These are phyloP conservation scores for Lepidostoma basale DNA, from an alignment of 1,140 invertebrate genomes.

Conservation along the genomic window DNA sequence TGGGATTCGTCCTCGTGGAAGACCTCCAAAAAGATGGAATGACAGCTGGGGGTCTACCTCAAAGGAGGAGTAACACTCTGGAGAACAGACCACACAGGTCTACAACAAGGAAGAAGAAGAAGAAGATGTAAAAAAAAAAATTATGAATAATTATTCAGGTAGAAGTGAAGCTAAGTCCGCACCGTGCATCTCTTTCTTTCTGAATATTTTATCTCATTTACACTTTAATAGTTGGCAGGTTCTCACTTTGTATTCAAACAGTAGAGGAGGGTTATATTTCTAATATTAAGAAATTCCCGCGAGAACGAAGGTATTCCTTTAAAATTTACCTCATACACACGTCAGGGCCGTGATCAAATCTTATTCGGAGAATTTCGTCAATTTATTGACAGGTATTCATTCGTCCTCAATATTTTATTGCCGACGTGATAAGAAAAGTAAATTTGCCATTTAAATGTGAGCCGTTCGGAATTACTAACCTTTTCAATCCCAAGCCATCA, in stretches of 20 bases:
- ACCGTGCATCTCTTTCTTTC: background rate
- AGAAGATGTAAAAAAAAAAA: no score
- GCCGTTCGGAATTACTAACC: background rate
- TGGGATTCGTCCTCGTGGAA: no score
- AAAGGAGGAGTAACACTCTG: no score
- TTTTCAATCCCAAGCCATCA: slow-evolving; percentile 9
- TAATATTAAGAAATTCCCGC: slow-evolving; percentile 39
- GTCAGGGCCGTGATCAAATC: slow-evolving; percentile 29
- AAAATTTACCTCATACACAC: slow-evolving; percentile 30
- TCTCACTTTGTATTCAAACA: slow-evolving; percentile 7
- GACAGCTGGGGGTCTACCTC: no score
- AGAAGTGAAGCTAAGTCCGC: background rate
- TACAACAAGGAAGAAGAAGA: no score
- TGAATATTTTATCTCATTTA: background rate
- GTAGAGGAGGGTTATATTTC: background rate
- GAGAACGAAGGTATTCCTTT: slow-evolving; percentile 27
- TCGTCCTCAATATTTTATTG: slow-evolving; percentile 26
- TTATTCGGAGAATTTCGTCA: slow-evolving; percentile 38
- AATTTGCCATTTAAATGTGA: slow-evolving; percentile 18
- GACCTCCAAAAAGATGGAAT: no score
- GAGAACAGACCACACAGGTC: no score
- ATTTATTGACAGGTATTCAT: slow-evolving; percentile 39
- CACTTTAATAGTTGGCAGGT: background rate
- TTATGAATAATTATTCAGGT: background rate
- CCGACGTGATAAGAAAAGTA: slow-evolving; percentile 39